A percentile compares a stretch with the other conserved stretches of the same genome.
Conservation (phyloP, 2,888 invertebrate species). For the Margaritifera margaritifera region DNA sequence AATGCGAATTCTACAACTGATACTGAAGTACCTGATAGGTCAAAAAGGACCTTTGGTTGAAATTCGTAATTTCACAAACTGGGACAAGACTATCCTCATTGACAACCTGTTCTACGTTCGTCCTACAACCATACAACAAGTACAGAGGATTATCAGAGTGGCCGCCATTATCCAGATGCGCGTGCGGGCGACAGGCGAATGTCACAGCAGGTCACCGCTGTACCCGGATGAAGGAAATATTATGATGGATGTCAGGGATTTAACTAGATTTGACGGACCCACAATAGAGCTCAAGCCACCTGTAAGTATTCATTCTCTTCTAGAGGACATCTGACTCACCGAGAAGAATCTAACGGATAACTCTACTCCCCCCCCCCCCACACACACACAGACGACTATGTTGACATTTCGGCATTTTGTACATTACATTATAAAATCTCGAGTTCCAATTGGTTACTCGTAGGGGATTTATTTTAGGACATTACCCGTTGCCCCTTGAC, state of each 20-base stretch:
- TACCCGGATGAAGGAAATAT: slow-evolving; percentile 16
- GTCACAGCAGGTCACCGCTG: slow-evolving; percentile 10
- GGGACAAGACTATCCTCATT: slow-evolving; percentile 15
- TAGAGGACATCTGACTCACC: background rate
- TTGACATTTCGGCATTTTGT: no score
- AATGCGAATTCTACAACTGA: slow-evolving; percentile 2
- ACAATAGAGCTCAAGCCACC: slow-evolving; percentile 9
- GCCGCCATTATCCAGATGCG: slow-evolving; percentile 1
- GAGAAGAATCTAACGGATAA: no score
- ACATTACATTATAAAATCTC: no score
- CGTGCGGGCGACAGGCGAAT: slow-evolving; percentile 9
- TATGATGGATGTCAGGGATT: slow-evolving; percentile 10
- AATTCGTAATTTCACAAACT: slow-evolving; percentile 12
- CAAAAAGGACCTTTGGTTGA: slow-evolving; percentile 10
- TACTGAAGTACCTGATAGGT: slow-evolving; percentile 8
- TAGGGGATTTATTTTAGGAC: no score
- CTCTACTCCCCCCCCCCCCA: no score
- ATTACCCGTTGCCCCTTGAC: no score
- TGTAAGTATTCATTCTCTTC: slow-evolving; percentile 1
- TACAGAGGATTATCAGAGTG: slow-evolving; percentile 7
- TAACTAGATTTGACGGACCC: slow-evolving; percentile 14
- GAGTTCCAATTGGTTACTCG: no score
- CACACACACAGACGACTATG: no score
- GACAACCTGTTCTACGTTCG: slow-evolving; percentile 9
- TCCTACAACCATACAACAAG: slow-evolving; percentile 12